phyloP scores from a whole-genome alignment of 1,140 invertebrate genomes.

The Drosophila simulans region DNA sequence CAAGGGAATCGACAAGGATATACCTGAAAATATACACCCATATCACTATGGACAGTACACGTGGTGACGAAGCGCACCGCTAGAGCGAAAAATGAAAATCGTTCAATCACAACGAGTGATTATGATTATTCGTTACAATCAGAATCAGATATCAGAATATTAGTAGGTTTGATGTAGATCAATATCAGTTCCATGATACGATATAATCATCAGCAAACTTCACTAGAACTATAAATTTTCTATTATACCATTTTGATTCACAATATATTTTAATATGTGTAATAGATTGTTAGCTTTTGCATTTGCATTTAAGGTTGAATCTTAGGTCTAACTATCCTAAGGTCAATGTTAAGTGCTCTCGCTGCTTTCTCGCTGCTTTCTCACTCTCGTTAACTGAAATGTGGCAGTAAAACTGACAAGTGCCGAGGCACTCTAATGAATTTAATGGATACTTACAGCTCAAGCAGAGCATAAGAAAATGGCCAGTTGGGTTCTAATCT shows the following conservation, averaged over 20 bases:
- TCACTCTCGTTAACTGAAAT: constrained; percentile 9
- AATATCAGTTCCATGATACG: no score
- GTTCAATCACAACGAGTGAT: no score
- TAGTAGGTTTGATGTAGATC: no score
- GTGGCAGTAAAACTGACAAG: constrained; percentile 16
- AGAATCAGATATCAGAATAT: no score
- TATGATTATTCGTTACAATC: no score
- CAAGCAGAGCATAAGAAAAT: constrained; percentile 16
- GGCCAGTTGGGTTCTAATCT: constrained; percentile 9
- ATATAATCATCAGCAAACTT: no score
- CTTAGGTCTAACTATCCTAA: not conserved
- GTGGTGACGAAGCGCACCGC: no score
- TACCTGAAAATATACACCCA: not conserved
- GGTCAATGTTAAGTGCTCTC: constrained; percentile 10
- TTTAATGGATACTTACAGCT: constrained; percentile 16
- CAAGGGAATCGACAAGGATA: not conserved
- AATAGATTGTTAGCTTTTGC: not conserved
- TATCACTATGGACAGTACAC: not conserved
- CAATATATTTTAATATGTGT: not conserved
- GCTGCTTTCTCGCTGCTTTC: constrained; percentile 1
- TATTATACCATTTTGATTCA: no score
- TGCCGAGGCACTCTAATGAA: constrained; percentile 11
- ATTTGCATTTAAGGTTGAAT: constrained; percentile 4
- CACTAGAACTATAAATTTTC: no score
- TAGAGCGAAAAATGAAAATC: no score